Conservation (phyloP, 1,140 invertebrate genomes). For the Grapholita molesta region DNA sequence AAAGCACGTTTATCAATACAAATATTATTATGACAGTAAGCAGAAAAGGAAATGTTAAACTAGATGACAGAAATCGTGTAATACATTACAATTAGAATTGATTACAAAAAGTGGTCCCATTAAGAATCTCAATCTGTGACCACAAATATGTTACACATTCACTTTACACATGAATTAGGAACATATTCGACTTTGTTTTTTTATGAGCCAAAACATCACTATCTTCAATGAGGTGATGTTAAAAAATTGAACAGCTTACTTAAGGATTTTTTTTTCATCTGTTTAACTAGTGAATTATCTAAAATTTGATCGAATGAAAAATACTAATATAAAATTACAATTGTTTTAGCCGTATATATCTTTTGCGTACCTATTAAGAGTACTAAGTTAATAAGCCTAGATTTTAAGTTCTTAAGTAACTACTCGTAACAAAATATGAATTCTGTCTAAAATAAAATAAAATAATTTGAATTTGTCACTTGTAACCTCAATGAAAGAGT, state of each 20-base stretch:
- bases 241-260: too few relatives aligned
- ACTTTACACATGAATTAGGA: neutral
- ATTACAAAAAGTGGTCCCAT: slow-evolving; percentile 9
- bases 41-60: neutral
- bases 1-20: neutral
- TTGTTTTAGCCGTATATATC: too few relatives aligned
- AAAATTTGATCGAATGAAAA: too few relatives aligned
- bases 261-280: too few relatives aligned
- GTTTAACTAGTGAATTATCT: too few relatives aligned
- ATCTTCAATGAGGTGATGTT: neutral
- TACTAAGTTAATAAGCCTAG: too few relatives aligned
- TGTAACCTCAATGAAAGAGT: slow-evolving; percentile 1
- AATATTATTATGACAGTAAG: neutral
- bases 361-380: too few relatives aligned
- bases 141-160: too few relatives aligned
- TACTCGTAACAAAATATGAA: too few relatives aligned
- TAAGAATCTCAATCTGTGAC: neutral
- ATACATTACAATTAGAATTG: neutral
- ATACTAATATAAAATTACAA: too few relatives aligned
- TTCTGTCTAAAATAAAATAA: too few relatives aligned
- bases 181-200: neutral
- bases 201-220: neutral
- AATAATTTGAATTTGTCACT: neutral
- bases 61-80: neutral
- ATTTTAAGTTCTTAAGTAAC: too few relatives aligned